Evolutionary conservation across 2,888 invertebrate genomes (phyloP), one percentile per base, ranked within the genome.

Genomic region (Apotomis turbidana): DNA sequence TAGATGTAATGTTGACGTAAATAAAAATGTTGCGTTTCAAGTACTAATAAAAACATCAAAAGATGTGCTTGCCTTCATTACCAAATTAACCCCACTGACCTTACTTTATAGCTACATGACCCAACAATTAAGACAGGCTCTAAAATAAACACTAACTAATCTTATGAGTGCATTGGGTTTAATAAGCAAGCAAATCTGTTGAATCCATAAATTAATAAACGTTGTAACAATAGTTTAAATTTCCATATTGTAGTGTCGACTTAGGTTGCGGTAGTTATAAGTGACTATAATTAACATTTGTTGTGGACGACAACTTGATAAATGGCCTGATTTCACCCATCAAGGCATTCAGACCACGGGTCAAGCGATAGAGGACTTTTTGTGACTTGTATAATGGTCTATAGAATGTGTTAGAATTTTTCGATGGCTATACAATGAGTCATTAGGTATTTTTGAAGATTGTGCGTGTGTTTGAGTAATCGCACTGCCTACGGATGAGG

Each of bases 201-300:
- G 49, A 61, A 41, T 27, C 44, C 67, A 71, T 71, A 68, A 68
- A 71, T 71, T 68, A 67, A 71, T 71, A 71, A 67, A 38, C 58
- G 15, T 15, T 41, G 38, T 38, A 67, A 71, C 66, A 67, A 71
- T 71, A 52, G 71, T 62, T 67, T 41, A 57, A 61, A 71, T 71
- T 71, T 68, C 57, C 55, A 67, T 57, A 71, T 71, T 71, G 67
- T 71, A 67, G 51, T 27, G 61, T 36, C 15, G 27, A 27, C 64
- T 41, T 62, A 68, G 61, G 62, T 62, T 67, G 67, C 51, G 41
- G 44, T 66, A 54, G 66, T 60, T 54, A 27, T 51, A 61, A 68
- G 60, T 51, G 61, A 68, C 67, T 61, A 27, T 71, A 68, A 71
- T 71, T 71, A 71, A 62, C 67, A 67, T 67, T 71, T 71, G 67